Evolutionary conservation across 2,113 vertebrate genomes (phyloP).

Genomic region (Apodemus speciosus): DNA sequence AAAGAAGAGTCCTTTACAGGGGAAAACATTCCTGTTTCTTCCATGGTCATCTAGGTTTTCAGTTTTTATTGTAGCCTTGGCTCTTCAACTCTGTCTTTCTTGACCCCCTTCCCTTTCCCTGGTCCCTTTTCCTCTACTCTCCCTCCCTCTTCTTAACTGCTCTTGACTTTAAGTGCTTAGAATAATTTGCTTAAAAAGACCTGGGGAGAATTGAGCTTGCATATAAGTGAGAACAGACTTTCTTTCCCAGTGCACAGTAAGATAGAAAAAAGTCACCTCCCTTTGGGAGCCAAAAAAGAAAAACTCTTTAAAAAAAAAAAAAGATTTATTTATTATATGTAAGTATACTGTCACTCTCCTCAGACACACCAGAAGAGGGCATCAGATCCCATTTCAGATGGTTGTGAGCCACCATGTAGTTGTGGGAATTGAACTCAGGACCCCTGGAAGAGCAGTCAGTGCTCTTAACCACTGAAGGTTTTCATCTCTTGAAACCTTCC

Average conservation of each 20-base stretch:
- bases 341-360: no score
- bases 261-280: background rate
- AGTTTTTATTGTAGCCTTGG: conserved; percentile 29
- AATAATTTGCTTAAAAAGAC: conserved; percentile 45
- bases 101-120: background rate
- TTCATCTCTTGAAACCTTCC: background rate
- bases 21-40: conserved; percentile 62
- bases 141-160: background rate
- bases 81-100: background rate
- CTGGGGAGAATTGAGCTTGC: background rate
- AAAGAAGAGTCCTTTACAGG: conserved; percentile 42
- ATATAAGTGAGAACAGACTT: background rate
- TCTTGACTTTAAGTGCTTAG: conserved; percentile 32
- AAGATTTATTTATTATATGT: no score
- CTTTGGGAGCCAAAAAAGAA: background rate
- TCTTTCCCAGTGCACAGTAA: background rate
- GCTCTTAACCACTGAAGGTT: no score
- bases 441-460: no score
- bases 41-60: conserved; percentile 53
- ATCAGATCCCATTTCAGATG: no score
- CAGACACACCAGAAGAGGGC: no score
- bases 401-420: no score
- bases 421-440: no score
- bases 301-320: background rate
- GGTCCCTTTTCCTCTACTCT: background rate